These are phyloP conservation scores for Aviceda cuculoides DNA, from an alignment of 2,797 vertebrate genomes.

Conservation along the genomic window DNA sequence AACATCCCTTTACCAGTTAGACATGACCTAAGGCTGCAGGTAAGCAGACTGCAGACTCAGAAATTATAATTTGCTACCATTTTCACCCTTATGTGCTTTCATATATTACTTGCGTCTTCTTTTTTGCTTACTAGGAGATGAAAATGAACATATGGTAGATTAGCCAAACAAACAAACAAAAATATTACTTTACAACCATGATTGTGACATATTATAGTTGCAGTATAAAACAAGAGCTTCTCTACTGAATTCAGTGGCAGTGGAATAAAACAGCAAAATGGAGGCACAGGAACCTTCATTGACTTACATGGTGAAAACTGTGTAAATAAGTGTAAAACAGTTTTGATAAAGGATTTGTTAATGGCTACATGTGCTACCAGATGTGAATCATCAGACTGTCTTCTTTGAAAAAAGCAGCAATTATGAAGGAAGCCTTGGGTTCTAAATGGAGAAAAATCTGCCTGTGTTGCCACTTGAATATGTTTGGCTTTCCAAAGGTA, in stretches of 20 bases:
- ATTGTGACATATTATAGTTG: not conserved
- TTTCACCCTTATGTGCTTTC: not conserved
- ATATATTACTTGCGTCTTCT: not conserved
- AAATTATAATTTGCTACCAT: not conserved
- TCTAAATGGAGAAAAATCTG: not conserved
- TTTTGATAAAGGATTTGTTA: not conserved
- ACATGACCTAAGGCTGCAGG: not conserved
- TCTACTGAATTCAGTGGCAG: not conserved
- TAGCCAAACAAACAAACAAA: not conserved
- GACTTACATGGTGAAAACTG: not conserved
- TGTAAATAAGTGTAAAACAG: not conserved
- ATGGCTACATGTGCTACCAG: not conserved
- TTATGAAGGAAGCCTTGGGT: not conserved
- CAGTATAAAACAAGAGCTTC: not conserved
- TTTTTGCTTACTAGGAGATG: not conserved
- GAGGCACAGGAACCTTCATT: not conserved
- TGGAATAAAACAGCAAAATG: not conserved
- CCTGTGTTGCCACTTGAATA: not conserved
- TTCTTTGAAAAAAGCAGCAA: not conserved
- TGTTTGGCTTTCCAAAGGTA: not conserved
- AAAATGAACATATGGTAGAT: not conserved
- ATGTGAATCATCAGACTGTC: not conserved
- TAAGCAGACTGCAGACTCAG: not conserved
- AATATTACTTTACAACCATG: not conserved
- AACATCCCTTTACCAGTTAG: not conserved